Evolutionary conservation across 2,888 invertebrate genomes (phyloP).

Genomic region (Tyria jacobaeae): DNA sequence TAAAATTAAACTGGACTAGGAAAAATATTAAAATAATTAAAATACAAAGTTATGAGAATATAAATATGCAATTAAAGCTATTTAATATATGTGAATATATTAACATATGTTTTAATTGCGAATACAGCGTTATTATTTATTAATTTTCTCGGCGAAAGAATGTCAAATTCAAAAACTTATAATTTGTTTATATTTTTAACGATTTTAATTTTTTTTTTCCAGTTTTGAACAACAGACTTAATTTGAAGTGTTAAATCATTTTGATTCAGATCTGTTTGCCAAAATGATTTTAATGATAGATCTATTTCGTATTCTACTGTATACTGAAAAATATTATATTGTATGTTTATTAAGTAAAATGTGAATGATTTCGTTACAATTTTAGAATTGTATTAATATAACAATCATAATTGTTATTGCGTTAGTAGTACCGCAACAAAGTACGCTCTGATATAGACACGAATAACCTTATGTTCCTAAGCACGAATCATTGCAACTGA

Average conservation of each 20-base stretch:
- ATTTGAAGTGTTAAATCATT: constrained; percentile 3
- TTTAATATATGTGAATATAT: constrained; percentile 27
- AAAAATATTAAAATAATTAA: constrained; percentile 14
- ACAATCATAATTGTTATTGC: background rate
- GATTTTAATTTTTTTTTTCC: constrained; percentile 10
- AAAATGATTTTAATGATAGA: constrained; percentile 2
- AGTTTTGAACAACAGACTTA: too few species aligned
- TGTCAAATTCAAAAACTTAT: constrained; percentile 19
- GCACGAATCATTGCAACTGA: constrained; percentile 9
- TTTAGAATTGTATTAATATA: constrained; percentile 1
- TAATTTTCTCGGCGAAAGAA: constrained; percentile 7
- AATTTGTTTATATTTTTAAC: constrained; percentile 16
- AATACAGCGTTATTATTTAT: constrained; percentile 12
- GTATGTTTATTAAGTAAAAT: background rate
- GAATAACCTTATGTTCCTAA: background rate
- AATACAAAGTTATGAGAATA: constrained; percentile 20
- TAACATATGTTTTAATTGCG: constrained; percentile 23
- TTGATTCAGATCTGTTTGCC: background rate
- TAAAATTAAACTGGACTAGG: constrained; percentile 11
- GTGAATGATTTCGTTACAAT: constrained; percentile 1
- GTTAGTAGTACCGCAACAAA: background rate
- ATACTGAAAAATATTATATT: background rate
- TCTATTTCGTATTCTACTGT: background rate
- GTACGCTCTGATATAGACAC: background rate
- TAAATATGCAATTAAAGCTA: constrained; percentile 19